phyloP scores from a whole-genome alignment of 2,113 vertebrate species.

The Calonectris borealis region DNA sequence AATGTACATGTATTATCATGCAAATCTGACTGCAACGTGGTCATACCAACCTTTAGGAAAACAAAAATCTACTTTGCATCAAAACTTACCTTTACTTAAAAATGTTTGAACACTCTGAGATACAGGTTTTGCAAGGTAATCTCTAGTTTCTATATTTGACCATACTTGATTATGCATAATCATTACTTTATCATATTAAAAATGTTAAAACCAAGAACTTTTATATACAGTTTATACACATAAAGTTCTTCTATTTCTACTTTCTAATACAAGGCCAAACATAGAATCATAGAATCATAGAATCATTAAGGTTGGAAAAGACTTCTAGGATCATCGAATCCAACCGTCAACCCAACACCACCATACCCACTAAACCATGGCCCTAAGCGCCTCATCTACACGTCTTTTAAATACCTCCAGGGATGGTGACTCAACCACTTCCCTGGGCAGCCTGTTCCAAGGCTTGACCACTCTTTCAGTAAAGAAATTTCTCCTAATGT shows the following conservation, averaged over 20 bases:
- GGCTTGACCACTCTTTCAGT: too few relatives aligned
- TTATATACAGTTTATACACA: background rate
- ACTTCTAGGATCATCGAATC: too few relatives aligned
- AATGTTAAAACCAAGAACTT: background rate
- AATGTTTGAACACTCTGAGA: background rate
- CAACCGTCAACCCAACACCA: too few relatives aligned
- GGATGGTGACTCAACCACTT: too few relatives aligned
- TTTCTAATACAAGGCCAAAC: background rate
- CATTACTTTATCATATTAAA: background rate
- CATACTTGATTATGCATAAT: background rate
- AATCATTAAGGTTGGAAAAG: too few relatives aligned
- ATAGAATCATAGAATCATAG: too few relatives aligned
- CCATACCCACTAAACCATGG: too few relatives aligned
- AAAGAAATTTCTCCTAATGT: too few relatives aligned
- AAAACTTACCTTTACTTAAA: background rate
- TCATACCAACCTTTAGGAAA: background rate
- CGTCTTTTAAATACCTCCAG: too few relatives aligned
- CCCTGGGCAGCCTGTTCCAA: too few relatives aligned
- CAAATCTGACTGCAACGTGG: background rate
- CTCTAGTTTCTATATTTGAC: background rate
- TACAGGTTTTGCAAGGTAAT: background rate
- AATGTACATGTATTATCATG: background rate
- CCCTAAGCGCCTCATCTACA: too few relatives aligned
- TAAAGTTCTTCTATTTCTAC: background rate
- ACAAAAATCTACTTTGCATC: background rate